Base-by-base conservation (phyloP, 2,888 invertebrate genomes). In the Orthosia gothica region DNA sequence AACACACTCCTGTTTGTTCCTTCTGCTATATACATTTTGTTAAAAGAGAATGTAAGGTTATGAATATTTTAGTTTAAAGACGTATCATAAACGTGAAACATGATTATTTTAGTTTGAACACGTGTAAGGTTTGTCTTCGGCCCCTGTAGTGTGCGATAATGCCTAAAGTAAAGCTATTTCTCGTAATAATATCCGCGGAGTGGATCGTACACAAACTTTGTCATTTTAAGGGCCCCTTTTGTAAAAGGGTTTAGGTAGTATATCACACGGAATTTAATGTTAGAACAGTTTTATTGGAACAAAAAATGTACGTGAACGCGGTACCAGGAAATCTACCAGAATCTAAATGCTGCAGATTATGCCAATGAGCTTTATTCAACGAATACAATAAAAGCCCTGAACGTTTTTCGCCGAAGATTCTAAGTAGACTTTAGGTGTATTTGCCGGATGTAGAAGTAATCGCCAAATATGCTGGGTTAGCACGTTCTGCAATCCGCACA, bases 61-160 rank as follows among this genome's bases (percentile, higher is more conserved):
- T 75, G 70, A 87, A 87, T 85, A 80, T 83, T 83, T 79, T 45
- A 77, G 76, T 72, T 72, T 71, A n/a, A 87, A 82, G 58, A 70
- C 55, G 66, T 54, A 66, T 59, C 68, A 69, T 85, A 87, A 85
- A 87, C 40, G 67, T 82, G 82, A 87, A 64, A 70, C 62, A 85
- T 70, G 75, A 76, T 87, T 86, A 77, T 77, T 69, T 73, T n/a
- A 62, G 61, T 26, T 45, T 55, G 40, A 76, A 74, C 76, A 75
- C 81, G 70, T 64, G 77, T 82, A 77, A 26, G 63, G 52, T 82
- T 70, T 66, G 49, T 68, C 61, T 71, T n/a, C 58, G 81, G 50
- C 64, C 58, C 45, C 62, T 76, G 61, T 70, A 76, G 71, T 49
- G 85, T 65, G 77, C 55, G 66, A 79, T 79, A 66, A 12, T 9